Base-by-base conservation (phyloP, 2,113 vertebrate species). In the Rousettus leschenaultii region DNA sequence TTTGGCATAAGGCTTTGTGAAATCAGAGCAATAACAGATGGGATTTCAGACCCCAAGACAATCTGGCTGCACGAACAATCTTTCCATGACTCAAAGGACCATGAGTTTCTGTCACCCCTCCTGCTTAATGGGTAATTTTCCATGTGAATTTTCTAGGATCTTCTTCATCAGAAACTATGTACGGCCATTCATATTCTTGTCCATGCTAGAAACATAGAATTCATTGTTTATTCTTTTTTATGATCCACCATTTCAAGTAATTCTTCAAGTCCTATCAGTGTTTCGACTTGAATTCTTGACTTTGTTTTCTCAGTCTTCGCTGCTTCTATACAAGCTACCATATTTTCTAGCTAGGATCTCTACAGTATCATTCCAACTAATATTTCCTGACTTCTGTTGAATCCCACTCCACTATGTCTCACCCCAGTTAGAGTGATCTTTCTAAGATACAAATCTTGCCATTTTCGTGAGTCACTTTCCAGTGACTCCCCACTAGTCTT, bases 21-120 rank as follows among this genome's bases (percentile, higher is more conserved):
- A 94, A 71, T 28, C 45, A 73, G 95, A 93, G 87, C n/a, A 80
- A 83, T 74, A 92, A 78, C 89, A 97, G 75, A 95, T 75, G 89
- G 19, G 40, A 48, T 73, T 88, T 63, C 89, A 94, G 96, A 91
- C 48, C 38, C 87, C 2, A 21, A 86, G 45, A 94, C 48, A 89
- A 79, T 66, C 55, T 89, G 66, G 55, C 73, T 65, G 66, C 48
- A 94, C 40, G 77, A 5, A 91, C 18, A 43, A 63, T 91, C 91
- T 96, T 83, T 53, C 82, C 55, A 16, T 86, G 82, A 92, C 89
- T 94, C 91, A 74, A 66, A 79, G 30, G 59, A 86, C 24, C 40
- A 80, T 61, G 38, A 91, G 3, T 77, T 87, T 59, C 35, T 13
- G 18, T 38, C 30, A 84, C 45, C 33, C 43, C 33, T 26, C 3